Conservation (phyloP, 2,888 invertebrate species). For the Priocnemis perturbator region DNA sequence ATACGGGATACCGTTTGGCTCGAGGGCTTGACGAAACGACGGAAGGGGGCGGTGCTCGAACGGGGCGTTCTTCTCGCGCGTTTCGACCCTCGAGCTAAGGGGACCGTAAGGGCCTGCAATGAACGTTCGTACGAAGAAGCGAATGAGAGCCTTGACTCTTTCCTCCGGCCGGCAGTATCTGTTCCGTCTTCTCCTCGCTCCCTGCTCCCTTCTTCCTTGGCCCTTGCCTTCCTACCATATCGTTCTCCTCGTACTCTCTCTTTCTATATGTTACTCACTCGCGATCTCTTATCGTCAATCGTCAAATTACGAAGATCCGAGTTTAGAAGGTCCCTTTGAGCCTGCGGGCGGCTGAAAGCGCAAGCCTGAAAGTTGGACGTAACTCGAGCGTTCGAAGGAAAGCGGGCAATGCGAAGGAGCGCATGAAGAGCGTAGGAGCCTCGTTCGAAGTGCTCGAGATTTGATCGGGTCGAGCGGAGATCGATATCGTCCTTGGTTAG, state of each 20-base stretch:
- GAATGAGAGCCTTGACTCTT: background rate
- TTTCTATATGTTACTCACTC: slow-evolving; percentile 5
- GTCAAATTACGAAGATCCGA: slow-evolving; percentile 50
- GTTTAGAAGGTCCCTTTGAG: slow-evolving; percentile 39
- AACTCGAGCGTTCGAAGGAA: slow-evolving; percentile 13
- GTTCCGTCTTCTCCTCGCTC: too few species aligned
- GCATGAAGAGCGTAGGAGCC: slow-evolving; percentile 26
- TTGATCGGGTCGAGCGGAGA: slow-evolving; percentile 55
- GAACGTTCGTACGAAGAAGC: background rate
- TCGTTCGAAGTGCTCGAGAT: slow-evolving; percentile 41
- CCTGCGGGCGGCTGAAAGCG: slow-evolving; percentile 35
- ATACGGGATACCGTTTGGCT: slow-evolving; percentile 23
- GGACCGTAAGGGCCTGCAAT: slow-evolving; percentile 5
- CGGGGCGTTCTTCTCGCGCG: slow-evolving; percentile 30
- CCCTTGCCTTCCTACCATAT: background rate
- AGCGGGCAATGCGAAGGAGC: slow-evolving; percentile 5
- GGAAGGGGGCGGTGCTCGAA: slow-evolving; percentile 27
- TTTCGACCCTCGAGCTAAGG: slow-evolving; percentile 4
- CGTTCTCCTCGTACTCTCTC: background rate
- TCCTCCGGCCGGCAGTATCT: background rate
- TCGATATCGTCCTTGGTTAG: slow-evolving; percentile 57
- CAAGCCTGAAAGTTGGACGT: slow-evolving; percentile 22
- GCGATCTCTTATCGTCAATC: slow-evolving; percentile 50
- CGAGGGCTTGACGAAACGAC: slow-evolving; percentile 17
- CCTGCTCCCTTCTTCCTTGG: too few species aligned